These are phyloP conservation scores for Trichechus manatus DNA, from an alignment of 2,113 vertebrate genomes.

Conservation along the genomic window DNA sequence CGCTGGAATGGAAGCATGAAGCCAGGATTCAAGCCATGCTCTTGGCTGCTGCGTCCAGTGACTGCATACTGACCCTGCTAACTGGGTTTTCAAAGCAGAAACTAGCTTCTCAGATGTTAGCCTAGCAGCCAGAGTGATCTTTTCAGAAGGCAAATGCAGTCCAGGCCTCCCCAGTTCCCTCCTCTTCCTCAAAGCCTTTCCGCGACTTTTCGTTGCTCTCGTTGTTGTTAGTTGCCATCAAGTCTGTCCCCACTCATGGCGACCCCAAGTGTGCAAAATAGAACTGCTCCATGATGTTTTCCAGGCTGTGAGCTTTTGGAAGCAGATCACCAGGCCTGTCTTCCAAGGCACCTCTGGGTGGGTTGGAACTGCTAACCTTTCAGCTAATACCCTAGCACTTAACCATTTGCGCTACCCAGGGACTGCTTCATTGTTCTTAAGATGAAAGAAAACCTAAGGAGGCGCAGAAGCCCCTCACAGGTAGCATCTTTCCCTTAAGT, in stretches of 20 bases:
- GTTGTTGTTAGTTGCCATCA: neutral
- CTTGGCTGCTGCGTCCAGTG: neutral
- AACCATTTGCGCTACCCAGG: neutral
- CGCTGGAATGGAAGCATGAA: neutral
- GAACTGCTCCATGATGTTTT: neutral
- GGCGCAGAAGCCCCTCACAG: neutral
- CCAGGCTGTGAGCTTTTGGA: neutral
- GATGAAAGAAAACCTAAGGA: neutral
- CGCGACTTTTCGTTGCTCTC: neutral
- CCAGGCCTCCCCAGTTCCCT: neutral
- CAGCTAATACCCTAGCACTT: neutral
- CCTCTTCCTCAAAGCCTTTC: neutral
- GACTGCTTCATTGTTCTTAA: neutral
- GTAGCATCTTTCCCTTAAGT: neutral
- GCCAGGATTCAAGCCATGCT: neutral
- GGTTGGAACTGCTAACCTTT: neutral
- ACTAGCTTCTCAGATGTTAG: neutral
- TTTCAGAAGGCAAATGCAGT: constrained; percentile 6
- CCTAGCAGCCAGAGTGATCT: neutral
- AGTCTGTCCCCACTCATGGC: neutral
- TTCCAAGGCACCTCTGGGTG: neutral
- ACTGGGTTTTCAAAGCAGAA: neutral
- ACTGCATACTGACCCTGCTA: neutral
- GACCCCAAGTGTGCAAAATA: neutral
- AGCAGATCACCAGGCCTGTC: neutral